Conservation (phyloP, 2,113 vertebrate species). For the Pitta sordida region DNA sequence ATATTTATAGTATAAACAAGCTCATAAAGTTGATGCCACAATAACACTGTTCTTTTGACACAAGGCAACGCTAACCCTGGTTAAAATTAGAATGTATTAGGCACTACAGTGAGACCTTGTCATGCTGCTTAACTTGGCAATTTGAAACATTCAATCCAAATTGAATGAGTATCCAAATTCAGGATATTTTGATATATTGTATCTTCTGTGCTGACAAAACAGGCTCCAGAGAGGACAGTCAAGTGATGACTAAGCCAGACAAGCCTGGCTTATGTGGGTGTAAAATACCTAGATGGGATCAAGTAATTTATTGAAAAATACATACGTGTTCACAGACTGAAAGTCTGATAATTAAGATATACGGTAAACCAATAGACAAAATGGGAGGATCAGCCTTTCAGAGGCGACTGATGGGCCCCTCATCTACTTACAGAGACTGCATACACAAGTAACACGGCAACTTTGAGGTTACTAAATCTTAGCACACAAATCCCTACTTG, state of each 20-base stretch:
- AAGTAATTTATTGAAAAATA: not conserved
- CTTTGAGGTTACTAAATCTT: not conserved
- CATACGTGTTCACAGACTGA: not conserved
- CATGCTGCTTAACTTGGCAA: not conserved
- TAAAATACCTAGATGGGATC: not conserved
- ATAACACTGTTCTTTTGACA: not conserved
- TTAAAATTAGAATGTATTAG: not conserved
- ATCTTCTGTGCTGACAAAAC: not conserved
- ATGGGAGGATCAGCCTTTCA: not conserved
- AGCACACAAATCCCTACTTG: not conserved
- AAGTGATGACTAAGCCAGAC: rapidly evolving
- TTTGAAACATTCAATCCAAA: not conserved
- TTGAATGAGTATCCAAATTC: too few relatives aligned
- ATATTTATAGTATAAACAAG: not conserved
- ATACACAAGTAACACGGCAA: not conserved
- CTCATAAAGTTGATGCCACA: not conserved
- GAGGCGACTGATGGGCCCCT: not conserved
- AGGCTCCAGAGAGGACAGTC: not conserved
- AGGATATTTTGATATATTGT: not conserved
- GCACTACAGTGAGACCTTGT: not conserved
- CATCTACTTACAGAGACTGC: not conserved
- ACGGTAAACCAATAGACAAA: not conserved
- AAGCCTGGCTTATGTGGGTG: not conserved
- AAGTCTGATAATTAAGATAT: not conserved
- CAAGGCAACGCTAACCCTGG: not conserved